phyloP scores from a whole-genome alignment of 2,888 invertebrate species.

The Lacanobia oleracea region DNA sequence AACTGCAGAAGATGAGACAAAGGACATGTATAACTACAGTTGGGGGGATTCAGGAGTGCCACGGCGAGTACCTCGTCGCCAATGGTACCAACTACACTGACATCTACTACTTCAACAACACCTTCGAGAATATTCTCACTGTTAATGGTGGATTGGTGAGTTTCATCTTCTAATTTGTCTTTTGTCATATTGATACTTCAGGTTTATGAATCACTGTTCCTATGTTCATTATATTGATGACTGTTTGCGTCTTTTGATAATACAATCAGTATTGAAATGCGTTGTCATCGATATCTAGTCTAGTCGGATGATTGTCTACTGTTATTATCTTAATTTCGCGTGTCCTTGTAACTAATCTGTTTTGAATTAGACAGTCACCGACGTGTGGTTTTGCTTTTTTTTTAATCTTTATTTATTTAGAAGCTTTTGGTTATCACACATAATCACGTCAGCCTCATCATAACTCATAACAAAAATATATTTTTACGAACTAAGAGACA shows the following conservation, averaged over 20 bases:
- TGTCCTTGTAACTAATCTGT: not conserved
- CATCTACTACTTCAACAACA: conserved; percentile 82
- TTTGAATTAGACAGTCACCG: not conserved
- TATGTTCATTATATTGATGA: not conserved
- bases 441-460: too few species aligned
- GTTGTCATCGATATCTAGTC: not conserved
- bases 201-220: too few species aligned
- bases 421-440: too few species aligned
- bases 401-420: too few species aligned
- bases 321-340: not conserved
- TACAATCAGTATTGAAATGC: not conserved
- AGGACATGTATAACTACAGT: conserved; percentile 92
- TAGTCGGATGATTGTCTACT: not conserved
- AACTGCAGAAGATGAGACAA: conserved; percentile 93
- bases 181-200: too few species aligned
- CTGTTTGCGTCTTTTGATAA: not conserved
- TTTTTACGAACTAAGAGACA: too few species aligned
- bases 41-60: conserved; percentile 80
- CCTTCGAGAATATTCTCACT: conserved; percentile 76
- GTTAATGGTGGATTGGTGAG: conserved; percentile 78
- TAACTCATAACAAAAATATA: too few species aligned
- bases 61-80: conserved; percentile 76
- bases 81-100: conserved; percentile 85
- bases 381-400: not conserved
- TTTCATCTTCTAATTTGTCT: conserved; percentile 17